Conservation (phyloP, 1,140 invertebrate genomes). For the Drosophila punjabiensis region DNA sequence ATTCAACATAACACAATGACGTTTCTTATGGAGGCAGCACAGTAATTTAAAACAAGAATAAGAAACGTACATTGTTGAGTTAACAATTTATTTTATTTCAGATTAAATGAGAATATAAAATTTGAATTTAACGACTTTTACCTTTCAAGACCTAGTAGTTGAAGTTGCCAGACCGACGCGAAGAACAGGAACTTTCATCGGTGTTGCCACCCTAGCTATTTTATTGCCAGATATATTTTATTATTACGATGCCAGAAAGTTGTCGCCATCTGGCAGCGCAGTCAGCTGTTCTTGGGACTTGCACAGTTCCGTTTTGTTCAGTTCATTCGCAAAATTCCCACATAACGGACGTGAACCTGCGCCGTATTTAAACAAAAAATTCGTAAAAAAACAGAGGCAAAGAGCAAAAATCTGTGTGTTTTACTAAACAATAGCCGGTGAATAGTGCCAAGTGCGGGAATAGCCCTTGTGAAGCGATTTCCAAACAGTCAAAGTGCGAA, state of each 20-base stretch:
- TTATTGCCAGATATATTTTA: too few relatives aligned
- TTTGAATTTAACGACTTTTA: too few relatives aligned
- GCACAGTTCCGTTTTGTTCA: slow-evolving; percentile 28
- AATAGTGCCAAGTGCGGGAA: slow-evolving; percentile 4
- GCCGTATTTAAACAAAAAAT: slow-evolving; percentile 8
- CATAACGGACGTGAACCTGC: slow-evolving; percentile 34
- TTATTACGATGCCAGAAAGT: background rate
- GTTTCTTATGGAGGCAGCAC: too few relatives aligned
- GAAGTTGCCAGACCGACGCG: too few relatives aligned
- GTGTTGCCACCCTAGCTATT: too few relatives aligned
- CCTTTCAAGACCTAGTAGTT: too few relatives aligned
- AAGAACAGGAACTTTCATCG: too few relatives aligned
- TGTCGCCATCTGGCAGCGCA: background rate
- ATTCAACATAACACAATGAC: background rate
- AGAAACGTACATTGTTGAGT: too few relatives aligned
- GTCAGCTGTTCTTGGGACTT: slow-evolving; percentile 32
- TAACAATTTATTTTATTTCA: too few relatives aligned
- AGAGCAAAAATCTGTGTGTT: slow-evolving; percentile 22
- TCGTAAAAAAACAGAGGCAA: slow-evolving; percentile 32
- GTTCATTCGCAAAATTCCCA: slow-evolving; percentile 27
- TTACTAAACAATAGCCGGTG: slow-evolving; percentile 3
- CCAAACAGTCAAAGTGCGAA: slow-evolving; percentile 11
- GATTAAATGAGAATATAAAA: too few relatives aligned
- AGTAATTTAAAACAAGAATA: too few relatives aligned
- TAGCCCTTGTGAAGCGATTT: background rate